These are phyloP conservation scores for Heliothis peltigera DNA, from an alignment of 2,888 invertebrate species.

Conservation along the genomic window DNA sequence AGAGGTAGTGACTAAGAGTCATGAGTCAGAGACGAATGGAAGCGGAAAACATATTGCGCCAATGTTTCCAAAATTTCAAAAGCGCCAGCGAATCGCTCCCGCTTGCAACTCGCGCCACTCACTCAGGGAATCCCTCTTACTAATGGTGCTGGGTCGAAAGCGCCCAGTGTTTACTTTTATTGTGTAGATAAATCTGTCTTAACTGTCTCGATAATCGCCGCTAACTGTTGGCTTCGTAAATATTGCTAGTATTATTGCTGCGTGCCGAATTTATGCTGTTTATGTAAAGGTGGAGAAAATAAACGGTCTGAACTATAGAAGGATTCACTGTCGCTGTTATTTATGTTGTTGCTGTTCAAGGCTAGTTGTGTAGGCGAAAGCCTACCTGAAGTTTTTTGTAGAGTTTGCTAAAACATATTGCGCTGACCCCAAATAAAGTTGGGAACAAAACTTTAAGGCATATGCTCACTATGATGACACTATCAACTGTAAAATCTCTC, in stretches of 20 bases:
- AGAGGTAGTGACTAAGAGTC: too few species aligned
- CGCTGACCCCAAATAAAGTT: too few species aligned
- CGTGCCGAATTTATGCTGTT: slow-evolving; percentile 45
- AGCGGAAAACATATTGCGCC: too few species aligned
- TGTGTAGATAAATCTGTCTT: slow-evolving; percentile 88
- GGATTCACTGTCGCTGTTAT: not conserved
- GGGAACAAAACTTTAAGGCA: too few species aligned
- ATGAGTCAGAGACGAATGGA: too few species aligned
- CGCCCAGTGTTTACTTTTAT: slow-evolving; percentile 87
- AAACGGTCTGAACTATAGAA: slow-evolving; percentile 20
- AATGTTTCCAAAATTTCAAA: not conserved
- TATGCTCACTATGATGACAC: not conserved
- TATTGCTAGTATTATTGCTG: slow-evolving; percentile 62
- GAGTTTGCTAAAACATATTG: too few species aligned
- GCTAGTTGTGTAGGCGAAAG: not conserved
- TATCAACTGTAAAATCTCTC: not conserved
- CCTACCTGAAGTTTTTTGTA: too few species aligned
- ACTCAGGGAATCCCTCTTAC: slow-evolving; percentile 78
- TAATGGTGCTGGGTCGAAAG: slow-evolving; percentile 83
- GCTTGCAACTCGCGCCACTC: slow-evolving; percentile 41
- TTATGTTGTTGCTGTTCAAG: too few species aligned
- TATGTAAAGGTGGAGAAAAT: slow-evolving; percentile 30
- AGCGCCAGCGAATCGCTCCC: slow-evolving; percentile 27
- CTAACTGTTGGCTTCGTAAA: slow-evolving; percentile 80
- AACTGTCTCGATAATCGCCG: slow-evolving; percentile 87